Evolutionary conservation across 1,140 invertebrate genomes (phyloP).

Genomic region (Theocolax elegans): DNA sequence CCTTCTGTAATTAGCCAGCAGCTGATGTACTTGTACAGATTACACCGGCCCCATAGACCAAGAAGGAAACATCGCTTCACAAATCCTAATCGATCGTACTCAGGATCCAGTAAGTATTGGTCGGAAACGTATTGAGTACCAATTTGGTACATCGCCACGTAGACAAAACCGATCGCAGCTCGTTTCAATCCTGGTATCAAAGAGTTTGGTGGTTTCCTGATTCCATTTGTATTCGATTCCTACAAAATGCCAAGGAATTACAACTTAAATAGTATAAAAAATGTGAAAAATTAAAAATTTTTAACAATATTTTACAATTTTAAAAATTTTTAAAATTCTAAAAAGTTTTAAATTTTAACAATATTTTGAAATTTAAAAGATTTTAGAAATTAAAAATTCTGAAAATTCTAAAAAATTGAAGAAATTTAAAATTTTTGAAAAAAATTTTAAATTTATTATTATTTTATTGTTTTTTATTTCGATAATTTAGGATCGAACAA

Average conservation of each 20-base stretch:
- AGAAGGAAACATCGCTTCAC: constrained; percentile 75
- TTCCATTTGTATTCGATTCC: constrained; percentile 34
- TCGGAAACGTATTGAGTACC: constrained; percentile 77
- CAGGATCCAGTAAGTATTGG: constrained; percentile 75
- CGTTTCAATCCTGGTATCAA: constrained; percentile 69
- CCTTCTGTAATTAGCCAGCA: constrained; percentile 92
- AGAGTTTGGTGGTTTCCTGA: constrained; percentile 60
- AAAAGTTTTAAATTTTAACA: too few species aligned
- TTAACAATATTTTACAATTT: too few species aligned
- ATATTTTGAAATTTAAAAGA: too few species aligned
- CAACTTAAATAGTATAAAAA: too few species aligned
- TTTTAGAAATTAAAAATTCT: too few species aligned
- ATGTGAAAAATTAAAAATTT: too few species aligned
- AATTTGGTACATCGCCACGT: constrained; percentile 80
- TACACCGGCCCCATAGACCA: constrained; percentile 85
- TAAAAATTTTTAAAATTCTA: too few species aligned
- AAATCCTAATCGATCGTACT: constrained; percentile 73
- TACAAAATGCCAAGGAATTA: constrained; percentile 41
- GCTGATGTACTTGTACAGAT: constrained; percentile 90
- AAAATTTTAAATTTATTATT: too few species aligned
- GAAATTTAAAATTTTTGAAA: too few species aligned
- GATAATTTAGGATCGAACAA: constrained; percentile 2
- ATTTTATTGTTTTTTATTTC: not conserved
- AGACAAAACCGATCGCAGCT: constrained; percentile 75
- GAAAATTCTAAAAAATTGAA: too few species aligned